Base-by-base conservation (phyloP, 2,113 vertebrate genomes). In the Nicator chloris region DNA sequence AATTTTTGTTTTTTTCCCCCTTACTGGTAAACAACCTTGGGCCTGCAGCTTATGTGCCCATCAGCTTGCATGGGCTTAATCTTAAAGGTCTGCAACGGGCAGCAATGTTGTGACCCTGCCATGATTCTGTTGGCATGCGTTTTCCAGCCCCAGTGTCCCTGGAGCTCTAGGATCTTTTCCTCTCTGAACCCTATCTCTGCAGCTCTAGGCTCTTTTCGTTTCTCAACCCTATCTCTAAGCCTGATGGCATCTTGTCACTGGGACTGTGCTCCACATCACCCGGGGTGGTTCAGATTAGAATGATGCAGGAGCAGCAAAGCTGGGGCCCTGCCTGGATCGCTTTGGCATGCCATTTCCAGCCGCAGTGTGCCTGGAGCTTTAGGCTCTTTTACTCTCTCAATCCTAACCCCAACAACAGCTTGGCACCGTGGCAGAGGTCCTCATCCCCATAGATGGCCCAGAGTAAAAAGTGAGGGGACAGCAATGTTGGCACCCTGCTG, bases 271-370 rank as follows among this genome's bases (percentile, higher is more conserved):
- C 16, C 42, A 16, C 10, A 20, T 42, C 51, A 30, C 35, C 12
- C 6, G 16, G 60, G 50, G 13, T 49, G 51, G 50, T 35, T 57
- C 51, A 35, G 42, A 42, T 40, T 21, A 30, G 10, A 57, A 57
- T 75, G 15, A 49, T 26, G 30, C 10, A 30, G 30, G 60, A 65
- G 8, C 35, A 85, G 60, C 50, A 65, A 40, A 49, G 10, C 50
- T n/a, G 42, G 19, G 42, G 13, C 10, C 6, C 19, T 56, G 50
- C 42, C 40, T 65, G n/a, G 60, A 40, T 40, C 0, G 0, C 35
- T 23, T 30, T 35, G 60, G 42, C 28, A 16, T 40, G 16, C 24
- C 30, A 49, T 66, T 66, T 57, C 82, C 51, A 75, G 19, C 35
- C 2, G 0, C 42, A 49, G 35, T 6, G 15, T 57, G 30, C 35